These are phyloP conservation scores for Agrochola litura DNA, from an alignment of 2,888 invertebrate genomes.

Conservation along the genomic window DNA sequence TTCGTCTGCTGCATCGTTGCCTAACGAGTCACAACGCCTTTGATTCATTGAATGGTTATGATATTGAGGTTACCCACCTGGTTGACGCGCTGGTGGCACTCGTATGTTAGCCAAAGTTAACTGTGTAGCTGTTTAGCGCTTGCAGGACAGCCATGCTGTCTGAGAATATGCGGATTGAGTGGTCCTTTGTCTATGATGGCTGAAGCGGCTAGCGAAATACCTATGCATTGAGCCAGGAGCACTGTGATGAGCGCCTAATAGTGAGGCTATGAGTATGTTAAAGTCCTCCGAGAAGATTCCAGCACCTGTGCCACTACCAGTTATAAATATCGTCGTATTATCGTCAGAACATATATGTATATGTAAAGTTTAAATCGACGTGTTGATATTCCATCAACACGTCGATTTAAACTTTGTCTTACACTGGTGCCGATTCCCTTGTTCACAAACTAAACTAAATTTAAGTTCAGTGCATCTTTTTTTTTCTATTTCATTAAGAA, in stretches of 20 bases:
- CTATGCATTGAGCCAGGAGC: neutral
- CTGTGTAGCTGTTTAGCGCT: neutral
- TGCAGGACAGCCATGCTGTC: neutral
- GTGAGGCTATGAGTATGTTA: neutral
- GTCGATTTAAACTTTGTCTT: neutral
- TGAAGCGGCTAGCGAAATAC: neutral
- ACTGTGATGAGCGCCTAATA: too few species aligned
- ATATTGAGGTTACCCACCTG: neutral
- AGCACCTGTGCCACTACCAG: too few species aligned
- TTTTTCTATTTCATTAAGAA: too few species aligned
- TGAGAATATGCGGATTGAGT: neutral
- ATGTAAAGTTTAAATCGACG: too few species aligned
- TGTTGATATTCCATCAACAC: too few species aligned
- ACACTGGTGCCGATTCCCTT: too few species aligned
- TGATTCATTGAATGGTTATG: neutral
- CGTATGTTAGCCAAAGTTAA: neutral
- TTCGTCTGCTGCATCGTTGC: neutral
- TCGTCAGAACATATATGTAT: neutral
- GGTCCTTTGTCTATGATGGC: neutral
- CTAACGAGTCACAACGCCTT: neutral
- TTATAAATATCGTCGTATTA: neutral
- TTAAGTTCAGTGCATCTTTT: too few species aligned
- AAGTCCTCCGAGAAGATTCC: neutral
- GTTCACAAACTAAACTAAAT: too few species aligned
- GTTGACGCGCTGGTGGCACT: neutral